phyloP scores from a whole-genome alignment of 37 sponge, comb jelly and placozoan genomes.

The Beroe ovata region DNA sequence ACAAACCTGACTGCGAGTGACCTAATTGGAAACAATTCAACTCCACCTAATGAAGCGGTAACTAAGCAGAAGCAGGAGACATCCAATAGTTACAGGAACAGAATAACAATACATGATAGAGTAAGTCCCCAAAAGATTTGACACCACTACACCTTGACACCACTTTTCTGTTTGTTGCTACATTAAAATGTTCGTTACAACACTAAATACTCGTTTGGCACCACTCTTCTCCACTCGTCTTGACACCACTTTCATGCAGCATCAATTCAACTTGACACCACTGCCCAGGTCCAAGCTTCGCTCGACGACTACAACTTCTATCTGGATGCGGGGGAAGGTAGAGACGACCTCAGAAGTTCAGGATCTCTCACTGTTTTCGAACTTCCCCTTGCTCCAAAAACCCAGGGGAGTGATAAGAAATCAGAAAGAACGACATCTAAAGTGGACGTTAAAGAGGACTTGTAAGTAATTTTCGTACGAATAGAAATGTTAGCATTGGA shows the following conservation, averaged over 20 bases:
- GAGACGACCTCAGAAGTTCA: neutral
- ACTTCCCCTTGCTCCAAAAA: conserved; percentile 12
- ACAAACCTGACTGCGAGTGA: neutral
- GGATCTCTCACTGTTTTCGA: conserved; percentile 34
- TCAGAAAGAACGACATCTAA: neutral
- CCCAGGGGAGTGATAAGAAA: neutral
- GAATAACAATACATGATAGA: neutral
- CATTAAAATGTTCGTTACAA: too few relatives aligned
- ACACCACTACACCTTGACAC: neutral
- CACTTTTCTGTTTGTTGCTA: neutral
- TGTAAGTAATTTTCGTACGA: too few relatives aligned
- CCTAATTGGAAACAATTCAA: neutral
- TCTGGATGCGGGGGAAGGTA: neutral
- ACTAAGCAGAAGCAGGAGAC: too few relatives aligned
- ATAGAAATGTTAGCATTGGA: too few relatives aligned
- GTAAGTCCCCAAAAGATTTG: neutral
- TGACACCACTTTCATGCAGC: neutral
- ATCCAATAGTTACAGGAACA: neutral
- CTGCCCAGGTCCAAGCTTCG: conserved; percentile 4
- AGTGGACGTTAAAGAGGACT: neutral
- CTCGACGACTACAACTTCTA: neutral
- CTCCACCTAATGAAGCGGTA: neutral
- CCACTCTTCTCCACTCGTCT: neutral
- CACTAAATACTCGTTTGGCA: too few relatives aligned
- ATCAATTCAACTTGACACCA: neutral